Evolutionary conservation across 1,140 invertebrate species (phyloP).

Genomic region (Trichonephila clavipes): DNA sequence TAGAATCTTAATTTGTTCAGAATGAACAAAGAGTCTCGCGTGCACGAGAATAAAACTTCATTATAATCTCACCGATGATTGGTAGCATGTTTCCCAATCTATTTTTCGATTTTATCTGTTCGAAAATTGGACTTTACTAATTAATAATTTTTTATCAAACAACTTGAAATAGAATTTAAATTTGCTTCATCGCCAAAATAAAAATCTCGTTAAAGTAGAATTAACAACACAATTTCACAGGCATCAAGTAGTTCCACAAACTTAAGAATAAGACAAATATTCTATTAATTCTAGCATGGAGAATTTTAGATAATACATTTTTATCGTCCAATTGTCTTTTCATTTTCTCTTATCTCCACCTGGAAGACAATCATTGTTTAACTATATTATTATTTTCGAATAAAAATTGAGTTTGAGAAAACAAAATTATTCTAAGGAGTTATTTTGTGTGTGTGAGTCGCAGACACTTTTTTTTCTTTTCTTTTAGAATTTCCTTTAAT

Average conservation of each 20-base stretch:
- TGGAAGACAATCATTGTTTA: neutral
- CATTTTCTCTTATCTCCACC: neutral
- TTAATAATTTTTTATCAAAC: too few species aligned
- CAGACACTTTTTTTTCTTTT: neutral
- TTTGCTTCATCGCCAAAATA: too few species aligned
- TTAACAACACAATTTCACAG: neutral
- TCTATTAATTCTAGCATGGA: neutral
- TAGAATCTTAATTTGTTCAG: too few species aligned
- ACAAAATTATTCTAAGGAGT: neutral
- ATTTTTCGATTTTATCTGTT: too few species aligned
- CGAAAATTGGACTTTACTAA: too few species aligned
- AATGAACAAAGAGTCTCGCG: too few species aligned
- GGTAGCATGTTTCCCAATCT: too few species aligned
- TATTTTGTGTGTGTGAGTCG: neutral
- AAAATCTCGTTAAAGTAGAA: neutral
- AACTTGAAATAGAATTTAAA: too few species aligned
- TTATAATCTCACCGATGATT: too few species aligned
- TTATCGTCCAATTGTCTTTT: neutral
- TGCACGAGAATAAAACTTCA: too few species aligned
- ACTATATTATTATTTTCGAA: neutral
- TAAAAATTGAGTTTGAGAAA: constrained; percentile 6
- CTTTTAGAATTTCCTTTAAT: constrained; percentile 18
- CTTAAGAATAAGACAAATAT: neutral
- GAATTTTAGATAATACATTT: neutral
- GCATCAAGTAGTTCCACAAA: neutral